Evolutionary conservation across 2,888 invertebrate genomes (phyloP), one percentile per base, ranked within the genome.

Genomic region (Drosophila cognata): DNA sequence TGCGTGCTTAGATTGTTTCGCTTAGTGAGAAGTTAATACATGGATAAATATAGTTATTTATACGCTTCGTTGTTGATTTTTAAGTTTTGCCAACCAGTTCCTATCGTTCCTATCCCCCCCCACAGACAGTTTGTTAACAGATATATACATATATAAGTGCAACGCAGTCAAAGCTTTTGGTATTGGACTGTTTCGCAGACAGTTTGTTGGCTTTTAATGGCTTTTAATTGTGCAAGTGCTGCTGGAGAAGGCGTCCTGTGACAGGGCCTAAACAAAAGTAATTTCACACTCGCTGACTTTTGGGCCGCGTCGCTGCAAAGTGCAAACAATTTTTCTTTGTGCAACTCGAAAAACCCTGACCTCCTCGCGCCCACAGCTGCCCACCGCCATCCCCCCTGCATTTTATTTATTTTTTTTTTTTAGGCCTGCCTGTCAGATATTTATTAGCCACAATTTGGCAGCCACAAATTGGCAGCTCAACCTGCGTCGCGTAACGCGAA

Each of bases 271-370:
- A 84, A 86, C 88, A 84, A 90, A 91, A 90, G 90, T 91, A 91
- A 91, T 91, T 91, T 91, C 91, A 91, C 91, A 91, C 90, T 91
- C 79, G 89, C 59, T 91, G 91, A 77, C 74, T 90, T 90, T 80
- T 76, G 75, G 69, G 69, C 68, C 72, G 66, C 79, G 55, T 36
- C 43, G 58, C 65, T 10, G 52, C 75, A 74, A 73, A 82, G 81
- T 79, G 72, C 76, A 81, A 85, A 87, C 83, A 84, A 82, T 84
- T 86, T 82, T 80, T 84, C 82, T 88, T 77, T 77, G 58, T 43
- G 33, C 75, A 78, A 43, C 65, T 66, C 41, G 41, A n/a, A 65
- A 61, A 55, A 50, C 46, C 33, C 59, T 71, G 75, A 71, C 59
- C 77, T 63, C 59, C 74, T 63, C 46, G 51, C 59, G 46, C 56